Conservation (phyloP, 2,797 vertebrate species). For the Pipistrellus pipistrellus region DNA sequence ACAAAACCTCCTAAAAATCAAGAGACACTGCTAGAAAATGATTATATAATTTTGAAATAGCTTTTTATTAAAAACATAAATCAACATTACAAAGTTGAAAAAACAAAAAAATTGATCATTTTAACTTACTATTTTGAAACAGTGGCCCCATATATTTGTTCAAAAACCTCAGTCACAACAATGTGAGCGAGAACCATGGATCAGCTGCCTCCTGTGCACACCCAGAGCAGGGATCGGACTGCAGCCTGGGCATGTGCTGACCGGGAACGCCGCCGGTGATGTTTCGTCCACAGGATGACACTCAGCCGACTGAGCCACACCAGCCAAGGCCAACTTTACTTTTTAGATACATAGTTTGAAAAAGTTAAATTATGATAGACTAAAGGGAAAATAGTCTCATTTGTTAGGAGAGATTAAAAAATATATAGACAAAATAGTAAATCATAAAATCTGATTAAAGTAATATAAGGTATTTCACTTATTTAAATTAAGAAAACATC, state of each 20-base stretch:
- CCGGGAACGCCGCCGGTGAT: not conserved
- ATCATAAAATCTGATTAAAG: conserved; percentile 52
- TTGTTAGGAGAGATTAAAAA: conserved; percentile 40
- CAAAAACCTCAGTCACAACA: not conserved
- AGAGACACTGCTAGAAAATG: not conserved
- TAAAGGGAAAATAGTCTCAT: conserved; percentile 55
- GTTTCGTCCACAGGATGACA: not conserved
- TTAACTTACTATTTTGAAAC: conserved; percentile 49
- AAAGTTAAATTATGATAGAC: conserved; percentile 46
- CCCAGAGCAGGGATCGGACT: rapidly evolving
- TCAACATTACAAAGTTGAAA: conserved; percentile 56
- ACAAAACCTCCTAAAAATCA: conserved; percentile 42
- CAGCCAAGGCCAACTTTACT: not conserved
- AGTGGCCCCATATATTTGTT: conserved; percentile 24
- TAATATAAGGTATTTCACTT: conserved; percentile 43
- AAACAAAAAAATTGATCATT: conserved; percentile 53
- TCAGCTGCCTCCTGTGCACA: not conserved
- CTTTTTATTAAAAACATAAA: conserved; percentile 64
- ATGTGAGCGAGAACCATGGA: not conserved
- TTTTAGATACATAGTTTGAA: conserved; percentile 20
- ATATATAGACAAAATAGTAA: conserved; percentile 36
- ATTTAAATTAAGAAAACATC: conserved; percentile 66
- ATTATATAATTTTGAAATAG: conserved; percentile 24
- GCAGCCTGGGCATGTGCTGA: not conserved
- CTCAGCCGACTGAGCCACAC: not conserved